A percentile compares a stretch with the other conserved stretches of the same genome.
These are phyloP conservation scores for Cladorhizidae sp. DNA, from an alignment of 37 sponge, comb jelly and placozoan species.

Conservation along the genomic window DNA sequence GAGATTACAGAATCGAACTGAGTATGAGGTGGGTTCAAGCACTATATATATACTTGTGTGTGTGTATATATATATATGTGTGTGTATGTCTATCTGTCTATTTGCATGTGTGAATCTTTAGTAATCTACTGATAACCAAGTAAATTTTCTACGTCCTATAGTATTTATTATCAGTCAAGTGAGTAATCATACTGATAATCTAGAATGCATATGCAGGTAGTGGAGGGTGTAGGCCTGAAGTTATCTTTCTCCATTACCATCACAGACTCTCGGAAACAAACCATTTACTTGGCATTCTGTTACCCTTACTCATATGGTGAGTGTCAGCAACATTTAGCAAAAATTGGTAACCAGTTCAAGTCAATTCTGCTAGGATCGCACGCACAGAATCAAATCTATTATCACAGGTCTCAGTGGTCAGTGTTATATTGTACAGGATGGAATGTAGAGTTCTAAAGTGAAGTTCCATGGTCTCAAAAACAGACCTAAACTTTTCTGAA, in stretches of 20 bases:
- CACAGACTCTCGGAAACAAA: constrained; percentile 45
- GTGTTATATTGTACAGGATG: too few species aligned
- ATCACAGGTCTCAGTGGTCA: constrained; percentile 82
- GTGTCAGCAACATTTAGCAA: constrained; percentile 67
- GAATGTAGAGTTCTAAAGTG: too few species aligned
- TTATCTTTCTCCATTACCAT: constrained; percentile 76
- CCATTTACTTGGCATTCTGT: constrained; percentile 91
- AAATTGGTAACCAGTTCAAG: constrained; percentile 43
- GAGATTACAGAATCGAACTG: constrained; percentile 69
- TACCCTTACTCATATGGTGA: constrained; percentile 93
- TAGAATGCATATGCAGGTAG: background rate
- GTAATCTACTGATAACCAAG: too few species aligned
- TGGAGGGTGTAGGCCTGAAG: constrained; percentile 67
- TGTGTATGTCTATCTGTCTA: too few species aligned
- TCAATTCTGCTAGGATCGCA: background rate
- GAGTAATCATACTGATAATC: too few species aligned
- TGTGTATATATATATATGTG: constrained; percentile 11
- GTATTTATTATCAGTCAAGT: too few species aligned
- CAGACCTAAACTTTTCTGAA: too few species aligned
- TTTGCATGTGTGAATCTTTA: too few species aligned
- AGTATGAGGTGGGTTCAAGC: constrained; percentile 64
- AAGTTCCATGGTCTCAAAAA: too few species aligned
- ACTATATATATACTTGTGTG: too few species aligned
- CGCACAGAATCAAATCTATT: constrained; percentile 66
- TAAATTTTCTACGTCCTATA: too few species aligned